These are phyloP conservation scores for Fregetta grallaria DNA, from an alignment of 2,113 vertebrate species.

Conservation along the genomic window DNA sequence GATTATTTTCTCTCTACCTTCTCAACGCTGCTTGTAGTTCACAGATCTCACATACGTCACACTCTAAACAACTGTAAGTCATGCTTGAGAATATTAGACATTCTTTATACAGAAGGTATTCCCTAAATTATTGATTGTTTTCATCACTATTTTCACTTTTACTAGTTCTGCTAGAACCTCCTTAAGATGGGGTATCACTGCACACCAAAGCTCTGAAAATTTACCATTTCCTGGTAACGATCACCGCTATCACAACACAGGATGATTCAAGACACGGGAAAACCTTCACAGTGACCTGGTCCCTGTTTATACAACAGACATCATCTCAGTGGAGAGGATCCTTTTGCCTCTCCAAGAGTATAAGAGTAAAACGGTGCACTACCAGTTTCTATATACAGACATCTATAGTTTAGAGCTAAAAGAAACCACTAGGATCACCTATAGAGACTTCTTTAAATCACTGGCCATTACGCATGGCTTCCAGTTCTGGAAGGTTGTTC, in stretches of 20 bases:
- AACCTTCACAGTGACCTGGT: neutral
- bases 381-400: neutral
- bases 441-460: neutral
- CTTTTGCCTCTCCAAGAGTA: neutral
- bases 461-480: neutral
- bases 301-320: neutral
- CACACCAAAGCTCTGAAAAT: neutral
- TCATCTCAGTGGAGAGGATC: neutral
- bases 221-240: fast-evolving
- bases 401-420: neutral
- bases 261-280: neutral
- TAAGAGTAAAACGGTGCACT: neutral
- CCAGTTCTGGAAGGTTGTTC: neutral
- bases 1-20: neutral
- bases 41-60: neutral
- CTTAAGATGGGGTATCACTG: neutral
- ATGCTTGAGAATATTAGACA: neutral
- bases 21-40: neutral
- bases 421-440: neutral
- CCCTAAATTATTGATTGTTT: neutral
- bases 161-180: neutral
- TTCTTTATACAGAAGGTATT: neutral
- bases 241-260: neutral
- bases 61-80: neutral
- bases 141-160: neutral